phyloP scores from a whole-genome alignment of 2,888 invertebrate genomes.

The Tenthredo amoena region DNA sequence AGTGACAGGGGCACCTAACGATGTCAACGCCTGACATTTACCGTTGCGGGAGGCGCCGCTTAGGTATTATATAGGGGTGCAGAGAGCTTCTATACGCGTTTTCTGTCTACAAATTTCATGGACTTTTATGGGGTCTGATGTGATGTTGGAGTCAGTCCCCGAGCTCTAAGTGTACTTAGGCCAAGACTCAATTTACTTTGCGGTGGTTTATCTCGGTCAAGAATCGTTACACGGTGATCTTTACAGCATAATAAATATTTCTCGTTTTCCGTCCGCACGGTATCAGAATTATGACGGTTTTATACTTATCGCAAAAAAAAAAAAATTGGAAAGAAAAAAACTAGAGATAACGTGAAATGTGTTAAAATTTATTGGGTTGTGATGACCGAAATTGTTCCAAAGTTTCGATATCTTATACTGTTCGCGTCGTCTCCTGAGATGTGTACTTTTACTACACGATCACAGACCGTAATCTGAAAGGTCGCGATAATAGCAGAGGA shows the following conservation, averaged over 20 bases:
- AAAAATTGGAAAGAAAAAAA: background rate
- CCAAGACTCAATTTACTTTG: constrained; percentile 13
- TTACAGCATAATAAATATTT: background rate
- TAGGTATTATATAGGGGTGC: background rate
- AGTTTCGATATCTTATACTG: constrained; percentile 1
- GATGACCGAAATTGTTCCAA: background rate
- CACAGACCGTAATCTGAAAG: constrained; percentile 17
- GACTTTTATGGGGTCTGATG: constrained; percentile 32
- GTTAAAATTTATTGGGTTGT: background rate
- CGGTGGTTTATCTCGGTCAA: background rate
- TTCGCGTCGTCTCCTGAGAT: background rate
- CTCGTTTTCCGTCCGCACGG: background rate
- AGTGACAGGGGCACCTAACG: constrained; percentile 31
- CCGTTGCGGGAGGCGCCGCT: background rate
- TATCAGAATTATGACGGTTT: background rate
- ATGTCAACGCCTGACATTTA: constrained; percentile 21
- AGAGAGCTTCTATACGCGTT: background rate
- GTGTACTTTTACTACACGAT: background rate
- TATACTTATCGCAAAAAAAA: background rate
- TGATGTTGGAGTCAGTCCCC: background rate
- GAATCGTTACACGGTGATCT: background rate
- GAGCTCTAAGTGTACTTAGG: constrained; percentile 5
- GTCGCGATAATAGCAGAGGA: background rate
- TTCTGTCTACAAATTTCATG: background rate
- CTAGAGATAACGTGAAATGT: background rate